Percentiles rank a stretch among this genome's conserved stretches.
phyloP scores from a whole-genome alignment of 2,797 vertebrate genomes.

The Parauchenoglanis ngamensis region DNA sequence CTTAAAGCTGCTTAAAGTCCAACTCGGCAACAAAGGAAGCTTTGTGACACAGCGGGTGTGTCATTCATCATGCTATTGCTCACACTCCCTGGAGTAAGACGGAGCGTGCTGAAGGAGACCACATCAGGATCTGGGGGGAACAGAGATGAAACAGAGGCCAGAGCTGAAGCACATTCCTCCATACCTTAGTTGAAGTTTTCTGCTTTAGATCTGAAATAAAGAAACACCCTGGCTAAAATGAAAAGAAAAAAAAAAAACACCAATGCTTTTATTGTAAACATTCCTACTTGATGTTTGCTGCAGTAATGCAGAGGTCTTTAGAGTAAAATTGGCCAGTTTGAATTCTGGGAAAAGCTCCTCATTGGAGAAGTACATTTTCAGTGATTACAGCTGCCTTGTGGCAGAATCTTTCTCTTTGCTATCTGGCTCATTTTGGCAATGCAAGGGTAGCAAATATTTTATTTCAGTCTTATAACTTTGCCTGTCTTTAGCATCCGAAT shows the following conservation, averaged over 20 bases:
- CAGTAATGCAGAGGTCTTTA: not conserved
- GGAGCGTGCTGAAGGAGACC: conserved; percentile 2
- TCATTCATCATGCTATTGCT: conserved; percentile 51
- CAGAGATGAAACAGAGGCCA: not conserved
- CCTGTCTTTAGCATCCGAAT: not conserved
- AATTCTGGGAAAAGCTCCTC: not conserved
- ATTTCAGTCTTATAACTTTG: not conserved
- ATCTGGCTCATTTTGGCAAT: not conserved
- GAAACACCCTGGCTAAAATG: not conserved
- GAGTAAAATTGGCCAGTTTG: not conserved
- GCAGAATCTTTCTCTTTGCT: not conserved
- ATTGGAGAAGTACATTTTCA: not conserved
- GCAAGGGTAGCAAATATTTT: not conserved
- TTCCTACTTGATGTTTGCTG: not conserved
- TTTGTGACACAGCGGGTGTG: conserved; percentile 28
- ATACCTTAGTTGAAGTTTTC: not conserved
- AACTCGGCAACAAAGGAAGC: conserved; percentile 38
- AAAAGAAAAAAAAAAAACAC: not conserved
- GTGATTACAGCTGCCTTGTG: not conserved
- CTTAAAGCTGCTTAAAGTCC: conserved; percentile 40
- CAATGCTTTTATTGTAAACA: not conserved
- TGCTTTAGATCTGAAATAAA: not conserved
- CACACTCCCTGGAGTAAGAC: conserved; percentile 31
- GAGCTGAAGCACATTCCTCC: not conserved
- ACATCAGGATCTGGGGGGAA: conserved; percentile 3